Evolutionary conservation across 2,888 invertebrate species (phyloP), one percentile per base, ranked within the genome.

Genomic region (Morpho deidamia): DNA sequence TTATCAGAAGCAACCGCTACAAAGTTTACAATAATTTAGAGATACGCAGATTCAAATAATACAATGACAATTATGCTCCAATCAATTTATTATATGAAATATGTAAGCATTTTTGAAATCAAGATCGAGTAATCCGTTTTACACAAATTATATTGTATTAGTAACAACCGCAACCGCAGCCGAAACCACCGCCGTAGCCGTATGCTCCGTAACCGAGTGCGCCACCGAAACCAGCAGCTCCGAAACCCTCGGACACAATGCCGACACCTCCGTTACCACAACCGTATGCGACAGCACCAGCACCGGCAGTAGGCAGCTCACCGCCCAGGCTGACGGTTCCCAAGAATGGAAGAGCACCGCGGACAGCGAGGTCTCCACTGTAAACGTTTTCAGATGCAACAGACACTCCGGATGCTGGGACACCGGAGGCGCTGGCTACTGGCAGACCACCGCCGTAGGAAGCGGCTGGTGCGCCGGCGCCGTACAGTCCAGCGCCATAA

Each of bases 331-430:
- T 45, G 7, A 55, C 47, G 14, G 58, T 49, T 11, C 58, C 49
- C 12, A 58, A 51, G 45, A 57, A 57, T 11, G 57, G 57, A 11
- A 56, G 37, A 23, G 63, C 63, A 12, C 72, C 72, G 10, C 48
- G 44, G 4, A 70, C 66, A 11, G 65, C 59, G 2, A 76, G 46
- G 3, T 56, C 50, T 0, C 76, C 76, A 37, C 66, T 70, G 38
- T 72, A 69, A 1, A 55, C 66, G 55, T 74, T 72, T 51, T 74
- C 71, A 12, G 74, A 74, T 8, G 66, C 52, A n/a, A 76, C 66
- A 9, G 70, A 58, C n/a, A 76, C 59, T 9, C 76, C 76, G 37
- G 55, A 62, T 5, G 69, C 65, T 5, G 63, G 55, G 11, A 66
- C 56, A 1, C 64, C 69, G 45, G 61, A 72, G n/a, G 64, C 60